Base-by-base conservation (phyloP, 2,797 vertebrate genomes). In the Lagodon rhomboides region DNA sequence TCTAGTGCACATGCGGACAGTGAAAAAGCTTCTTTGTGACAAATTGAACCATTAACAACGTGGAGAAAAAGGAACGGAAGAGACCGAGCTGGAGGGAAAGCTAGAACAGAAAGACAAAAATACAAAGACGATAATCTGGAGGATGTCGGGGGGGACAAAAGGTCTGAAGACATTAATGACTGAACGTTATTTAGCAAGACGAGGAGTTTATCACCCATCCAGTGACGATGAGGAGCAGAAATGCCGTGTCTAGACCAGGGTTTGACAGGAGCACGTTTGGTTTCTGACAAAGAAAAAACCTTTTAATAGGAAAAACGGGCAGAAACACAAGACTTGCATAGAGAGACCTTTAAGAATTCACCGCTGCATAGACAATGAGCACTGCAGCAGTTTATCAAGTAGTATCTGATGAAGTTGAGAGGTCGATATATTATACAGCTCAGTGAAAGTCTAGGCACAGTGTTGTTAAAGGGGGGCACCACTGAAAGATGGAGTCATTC, bases 1-100 rank as follows among this genome's bases (percentile, higher is more conserved):
- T 93, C 92, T 93, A 94, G 94, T 93, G 92, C 93, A 94, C 92
- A 91, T 88, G 92, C 92, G 84, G 85, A 94, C 89, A 77, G 82
- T 84, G 84, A 92, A 83, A 80, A 90, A 83, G 67, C 68, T 77
- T 80, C 85, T 83, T 83, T 73, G 72, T 85, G 87, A 87, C 85
- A 87, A 89, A 91, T 18, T 82, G 53, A 92, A 90, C 68, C 66
- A 12, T 80, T 71, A 66, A 88, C 73, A 84, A 82, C 55, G 9
- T 46, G 54, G 71, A 83, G 75, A 84, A 47, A 47, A 82, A 78
- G 83, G 68, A 90, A 68, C 74, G 74, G 73, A 89, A 75, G 64
- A 81, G 88, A 89, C 75, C 58, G 17, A 87, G 82, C 75, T 83
- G 70, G 49, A 85, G 85, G 82, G 88, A 90, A 90, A 92, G 88